A percentile compares a stretch with the other conserved stretches of the same genome.
These are phyloP conservation scores for Champsocephalus gunnari DNA, from an alignment of 2,797 vertebrate species.

Conservation along the genomic window DNA sequence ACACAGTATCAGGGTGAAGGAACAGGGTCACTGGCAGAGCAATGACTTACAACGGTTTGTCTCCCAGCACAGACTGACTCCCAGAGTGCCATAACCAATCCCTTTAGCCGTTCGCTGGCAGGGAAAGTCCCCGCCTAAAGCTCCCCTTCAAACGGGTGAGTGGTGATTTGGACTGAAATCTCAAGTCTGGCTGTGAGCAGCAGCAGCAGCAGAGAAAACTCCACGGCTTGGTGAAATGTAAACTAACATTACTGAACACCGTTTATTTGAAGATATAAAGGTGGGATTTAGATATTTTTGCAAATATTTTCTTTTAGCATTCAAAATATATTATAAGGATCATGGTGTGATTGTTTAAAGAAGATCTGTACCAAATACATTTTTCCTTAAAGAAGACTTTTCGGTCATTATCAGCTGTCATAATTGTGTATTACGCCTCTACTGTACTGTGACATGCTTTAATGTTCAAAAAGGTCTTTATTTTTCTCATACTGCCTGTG, in stretches of 20 bases:
- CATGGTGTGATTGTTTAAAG: too few species aligned
- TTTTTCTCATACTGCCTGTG: too few species aligned
- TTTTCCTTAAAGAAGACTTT: too few species aligned
- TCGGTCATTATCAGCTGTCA: too few species aligned
- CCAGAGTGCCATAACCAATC: conserved; percentile 54
- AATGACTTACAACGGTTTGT: conserved; percentile 44
- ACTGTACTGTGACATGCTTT: too few species aligned
- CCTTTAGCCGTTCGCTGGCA: conserved; percentile 48
- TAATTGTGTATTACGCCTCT: too few species aligned
- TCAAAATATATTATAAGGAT: too few species aligned
- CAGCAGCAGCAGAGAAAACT: neutral
- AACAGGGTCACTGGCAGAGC: conserved; percentile 36
- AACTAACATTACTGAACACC: neutral
- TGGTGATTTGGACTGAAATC: conserved; percentile 18
- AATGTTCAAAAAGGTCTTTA: too few species aligned
- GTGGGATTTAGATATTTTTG: too few species aligned
- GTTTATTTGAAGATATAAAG: too few species aligned
- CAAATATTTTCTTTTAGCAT: too few species aligned
- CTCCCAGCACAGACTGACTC: conserved; percentile 46
- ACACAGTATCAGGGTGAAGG: conserved; percentile 45
- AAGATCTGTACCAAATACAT: too few species aligned
- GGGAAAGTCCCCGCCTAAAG: conserved; percentile 27
- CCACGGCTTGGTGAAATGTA: neutral
- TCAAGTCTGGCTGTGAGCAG: conserved; percentile 6
- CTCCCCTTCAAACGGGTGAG: conserved; percentile 20